Base-by-base conservation (phyloP, 35 echinoderm and acorn worm species). In the Ophioderma brevispina region DNA sequence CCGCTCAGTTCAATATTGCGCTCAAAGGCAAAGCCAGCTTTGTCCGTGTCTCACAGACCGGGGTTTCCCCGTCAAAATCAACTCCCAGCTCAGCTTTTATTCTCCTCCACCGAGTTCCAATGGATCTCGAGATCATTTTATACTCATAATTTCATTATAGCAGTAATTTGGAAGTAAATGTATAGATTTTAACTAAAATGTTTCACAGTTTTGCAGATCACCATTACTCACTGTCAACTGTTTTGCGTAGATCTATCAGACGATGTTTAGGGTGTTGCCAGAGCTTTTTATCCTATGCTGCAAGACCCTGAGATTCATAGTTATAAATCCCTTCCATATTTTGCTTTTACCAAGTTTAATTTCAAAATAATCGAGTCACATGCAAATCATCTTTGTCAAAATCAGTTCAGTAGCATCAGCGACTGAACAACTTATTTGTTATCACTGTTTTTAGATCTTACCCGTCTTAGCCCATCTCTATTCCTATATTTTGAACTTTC, bases 231-330 rank as follows among this genome's bases (percentile, higher is more conserved):
- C 28, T 25, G 17, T 70, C 23, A 13, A 2, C 59, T 70, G 59
- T 70, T 25, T 70, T 70, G 15, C 28, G 59, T 25, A 25, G 17
- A 15, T 70, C n/a, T n/a, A n/a, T n/a, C n/a, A n/a, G n/a, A n/a
- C n/a, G 23, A 70, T 70, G 59, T 70, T 70, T 70, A 70, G 59
- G 59, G 59, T 70, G 59, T 70, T 70, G 59, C 59, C 59, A 70
- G 59, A n/a, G n/a, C n/a, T n/a, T n/a, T n/a, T n/a, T n/a, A n/a
- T n/a, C n/a, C n/a, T n/a, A n/a, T n/a, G n/a, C n/a, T n/a, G n/a
- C n/a, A n/a, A n/a, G n/a, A n/a, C n/a, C n/a, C n/a, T n/a, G n/a
- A n/a, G n/a, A n/a, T n/a, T n/a, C n/a, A n/a, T n/a, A n/a, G n/a
- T n/a, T n/a, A n/a, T n/a, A n/a, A n/a, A n/a, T n/a, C n/a, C n/a